Percentiles rank a stretch among this genome's conserved stretches.
Conservation (phyloP, 2,888 invertebrate species). For the Noctua janthe region DNA sequence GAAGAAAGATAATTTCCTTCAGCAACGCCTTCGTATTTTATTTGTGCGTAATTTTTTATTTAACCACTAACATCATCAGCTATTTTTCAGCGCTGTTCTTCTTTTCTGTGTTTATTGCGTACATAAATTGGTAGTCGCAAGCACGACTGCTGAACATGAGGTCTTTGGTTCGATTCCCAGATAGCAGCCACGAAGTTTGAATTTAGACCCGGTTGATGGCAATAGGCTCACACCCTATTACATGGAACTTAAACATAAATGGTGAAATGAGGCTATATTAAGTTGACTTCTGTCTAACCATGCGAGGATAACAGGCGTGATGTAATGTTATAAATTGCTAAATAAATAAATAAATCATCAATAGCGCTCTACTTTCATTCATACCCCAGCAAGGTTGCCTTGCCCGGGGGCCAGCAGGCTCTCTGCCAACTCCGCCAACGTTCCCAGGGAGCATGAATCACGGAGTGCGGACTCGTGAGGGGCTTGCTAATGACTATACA, state of each 20-base stretch:
- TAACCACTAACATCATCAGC: not conserved
- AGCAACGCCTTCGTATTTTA: not conserved
- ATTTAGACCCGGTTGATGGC: not conserved
- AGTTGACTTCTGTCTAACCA: no score
- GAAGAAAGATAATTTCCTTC: not conserved
- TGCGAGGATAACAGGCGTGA: not conserved
- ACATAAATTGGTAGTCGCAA: not conserved
- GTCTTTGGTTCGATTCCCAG: not conserved
- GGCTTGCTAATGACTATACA: slow-evolving; percentile 72
- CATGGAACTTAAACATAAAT: not conserved
- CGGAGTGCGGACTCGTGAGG: slow-evolving; percentile 74
- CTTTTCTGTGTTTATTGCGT: not conserved
- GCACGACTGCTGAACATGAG: not conserved
- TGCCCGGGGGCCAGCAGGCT: slow-evolving; percentile 63
- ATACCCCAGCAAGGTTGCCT: slow-evolving; percentile 28
- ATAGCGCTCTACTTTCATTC: slow-evolving; percentile 37
- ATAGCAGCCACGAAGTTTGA: not conserved
- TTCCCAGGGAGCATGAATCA: slow-evolving; percentile 68
- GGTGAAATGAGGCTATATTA: not conserved
- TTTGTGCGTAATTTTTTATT: not conserved
- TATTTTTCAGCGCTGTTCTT: not conserved
- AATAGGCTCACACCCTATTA: not conserved
- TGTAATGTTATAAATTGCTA: not conserved
- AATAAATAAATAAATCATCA: not conserved
- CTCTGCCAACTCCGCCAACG: slow-evolving; percentile 57